Evolutionary conservation across 1,140 invertebrate genomes (phyloP), one percentile per base, ranked within the genome.

Genomic region (Lepidurus arcticus): DNA sequence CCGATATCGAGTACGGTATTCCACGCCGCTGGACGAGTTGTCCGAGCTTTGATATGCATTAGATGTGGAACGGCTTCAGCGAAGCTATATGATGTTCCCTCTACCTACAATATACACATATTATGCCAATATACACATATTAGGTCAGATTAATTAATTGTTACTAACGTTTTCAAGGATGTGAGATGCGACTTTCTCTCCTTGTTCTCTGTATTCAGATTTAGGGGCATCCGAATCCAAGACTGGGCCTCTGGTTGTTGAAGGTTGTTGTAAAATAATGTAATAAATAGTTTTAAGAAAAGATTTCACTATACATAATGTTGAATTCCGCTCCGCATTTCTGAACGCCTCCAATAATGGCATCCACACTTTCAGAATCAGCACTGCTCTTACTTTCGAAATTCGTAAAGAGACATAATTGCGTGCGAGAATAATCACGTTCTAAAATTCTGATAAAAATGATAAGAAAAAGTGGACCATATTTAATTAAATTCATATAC

Each of bases 21-120:
- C 86, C 87, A 88, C 9, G 86, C 84, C 5, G 84, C 82, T 16
- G 85, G 85, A 45, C 83, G 81, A 7, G 85, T 82, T 76, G 85
- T 83, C 65, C 84, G 82, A 73, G 85, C 84, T 79, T 87, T 85
- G 81, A 86, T 87, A 76, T 84, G 85, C 79, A 85, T 85, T 73
- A 88, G 81, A 24, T 85, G 84, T 47, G 86, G 85, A 42, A 88
- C 80, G n/a, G 86, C 87, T 80, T 88, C 86, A 78, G 86, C 87
- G 83, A 81, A 84, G 45, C 79, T 82, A 76, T 80, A 82, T 11
- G 82, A 79, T 53, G 81, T 81, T 73, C 82, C 82, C 73, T 81
- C 80, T 75, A 79, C 77, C 81, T 84, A 76, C 83, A 84, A 42
- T 81, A 83, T 78, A 84, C 2, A 24, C n/a, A 34, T 21, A 16